These are phyloP conservation scores for Acrocyrtus sp. DNA, from an alignment of 2,888 invertebrate genomes.

Conservation along the genomic window DNA sequence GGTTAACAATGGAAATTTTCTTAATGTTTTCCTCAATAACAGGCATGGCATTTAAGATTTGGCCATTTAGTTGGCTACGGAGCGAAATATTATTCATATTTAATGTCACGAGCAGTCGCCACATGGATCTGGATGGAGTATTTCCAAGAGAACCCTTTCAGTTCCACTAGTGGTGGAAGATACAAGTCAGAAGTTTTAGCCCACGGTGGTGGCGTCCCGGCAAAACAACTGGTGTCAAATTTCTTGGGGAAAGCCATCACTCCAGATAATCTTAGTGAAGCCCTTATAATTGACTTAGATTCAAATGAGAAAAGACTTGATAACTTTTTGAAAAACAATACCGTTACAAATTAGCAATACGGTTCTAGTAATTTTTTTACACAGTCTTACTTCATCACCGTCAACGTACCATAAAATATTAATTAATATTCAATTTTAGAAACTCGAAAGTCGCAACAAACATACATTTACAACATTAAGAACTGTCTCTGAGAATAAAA, in stretches of 20 bases:
- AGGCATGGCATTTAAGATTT: conserved; percentile 96
- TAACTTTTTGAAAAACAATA: conserved; percentile 34
- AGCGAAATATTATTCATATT: conserved; percentile 97
- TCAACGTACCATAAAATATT: too few species aligned
- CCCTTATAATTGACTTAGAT: conserved; percentile 72
- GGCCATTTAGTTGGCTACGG: conserved; percentile 98
- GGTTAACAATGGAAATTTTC: conserved; percentile 10
- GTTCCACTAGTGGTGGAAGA: conserved; percentile 79
- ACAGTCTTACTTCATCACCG: too few species aligned
- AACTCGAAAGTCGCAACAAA: too few species aligned
- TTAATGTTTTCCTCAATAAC: conserved; percentile 37
- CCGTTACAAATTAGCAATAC: too few species aligned
- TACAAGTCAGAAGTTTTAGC: conserved; percentile 81
- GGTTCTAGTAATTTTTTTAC: too few species aligned
- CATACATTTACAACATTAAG: too few species aligned
- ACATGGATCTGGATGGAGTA: conserved; percentile 92
- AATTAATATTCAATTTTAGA: too few species aligned
- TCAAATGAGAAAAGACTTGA: conserved; percentile 60
- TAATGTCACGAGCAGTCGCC: conserved; percentile 93
- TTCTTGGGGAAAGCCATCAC: conserved; percentile 82
- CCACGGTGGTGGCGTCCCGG: conserved; percentile 89
- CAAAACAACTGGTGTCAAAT: conserved; percentile 79
- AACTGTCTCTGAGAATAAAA: too few species aligned
- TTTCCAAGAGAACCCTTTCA: conserved; percentile 82
- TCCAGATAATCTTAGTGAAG: conserved; percentile 79